Percentiles rank a stretch among this genome's conserved stretches.
phyloP scores from a whole-genome alignment of 2,113 vertebrate species.

The Chrysochloris asiatica region DNA sequence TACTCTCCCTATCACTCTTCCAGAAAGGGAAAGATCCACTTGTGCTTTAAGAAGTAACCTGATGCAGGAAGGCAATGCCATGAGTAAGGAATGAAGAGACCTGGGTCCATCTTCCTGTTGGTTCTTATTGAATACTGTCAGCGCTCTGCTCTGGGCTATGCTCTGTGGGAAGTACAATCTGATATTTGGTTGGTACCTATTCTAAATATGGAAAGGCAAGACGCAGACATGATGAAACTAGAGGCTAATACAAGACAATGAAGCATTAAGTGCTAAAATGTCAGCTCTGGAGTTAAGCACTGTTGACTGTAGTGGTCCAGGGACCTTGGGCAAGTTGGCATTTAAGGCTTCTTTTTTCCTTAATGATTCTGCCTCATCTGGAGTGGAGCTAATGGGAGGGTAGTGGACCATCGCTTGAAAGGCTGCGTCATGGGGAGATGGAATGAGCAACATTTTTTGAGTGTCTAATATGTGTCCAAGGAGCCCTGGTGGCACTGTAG shows the following conservation, averaged over 20 bases:
- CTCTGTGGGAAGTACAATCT: not conserved
- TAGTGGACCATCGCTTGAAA: not conserved
- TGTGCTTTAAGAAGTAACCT: not conserved
- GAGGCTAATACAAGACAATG: not conserved
- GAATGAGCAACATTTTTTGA: not conserved
- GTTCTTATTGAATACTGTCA: not conserved
- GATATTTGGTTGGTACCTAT: not conserved
- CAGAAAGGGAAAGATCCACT: not conserved
- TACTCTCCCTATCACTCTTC: slow-evolving; percentile 11
- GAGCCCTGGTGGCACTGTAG: no score
- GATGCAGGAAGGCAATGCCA: not conserved
- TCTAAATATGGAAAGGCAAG: not conserved
- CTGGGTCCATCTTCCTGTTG: not conserved
- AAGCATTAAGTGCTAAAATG: not conserved
- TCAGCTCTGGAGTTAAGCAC: not conserved
- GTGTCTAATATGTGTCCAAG: no score
- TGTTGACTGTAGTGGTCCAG: not conserved
- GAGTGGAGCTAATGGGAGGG: not conserved
- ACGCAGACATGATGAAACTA: not conserved
- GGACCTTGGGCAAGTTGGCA: fast-evolving
- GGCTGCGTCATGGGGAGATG: not conserved
- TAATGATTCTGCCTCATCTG: not conserved
- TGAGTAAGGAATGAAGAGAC: not conserved
- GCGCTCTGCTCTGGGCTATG: not conserved
- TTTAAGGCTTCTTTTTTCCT: not conserved